Evolutionary conservation across 2,113 vertebrate genomes (phyloP), one percentile per base, ranked within the genome.

Genomic region (Leucopsar rothschildi): DNA sequence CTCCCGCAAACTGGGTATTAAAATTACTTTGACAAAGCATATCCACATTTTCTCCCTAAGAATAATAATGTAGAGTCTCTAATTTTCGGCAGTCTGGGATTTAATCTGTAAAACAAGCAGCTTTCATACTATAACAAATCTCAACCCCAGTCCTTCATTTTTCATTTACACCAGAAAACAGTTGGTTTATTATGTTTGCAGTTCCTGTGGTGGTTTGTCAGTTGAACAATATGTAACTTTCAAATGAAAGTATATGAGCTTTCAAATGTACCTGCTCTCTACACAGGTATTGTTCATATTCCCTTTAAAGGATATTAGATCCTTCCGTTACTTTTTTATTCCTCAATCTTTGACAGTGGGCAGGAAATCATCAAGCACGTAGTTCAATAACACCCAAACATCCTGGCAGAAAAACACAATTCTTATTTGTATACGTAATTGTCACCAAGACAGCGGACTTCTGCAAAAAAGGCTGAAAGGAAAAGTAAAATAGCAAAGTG

Each of bases 211-310:
- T 57, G 25, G 25, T 88, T 44, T 27, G 3, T 19, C 35, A 75
- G 12, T 71, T 2, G 7, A 84, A 70, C 15, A 44, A 12, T 42
- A 37, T 3, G 1, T 25, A 42, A 11, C 6, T 76, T 75, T 63
- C 39, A 49, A 86, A 69, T 39, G 3, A 84, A 69, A 77, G 77
- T 27, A 42, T 18, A 17, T 27, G 47, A 55, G 10, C 4, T 86
- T 73, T 59, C 39, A 50, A 82, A 69, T 35, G 6, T n/a, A 56
- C 52, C 22, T 71, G 25, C 16, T 71, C 27, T 52, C 42, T 19
- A 72, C 23, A 35, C 3, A n/a, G 6, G 47, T 35, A 19, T 10
- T n/a, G 14, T 14, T 82, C 0, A 0, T 49, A 52, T 57, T 28
- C 37, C 15, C 4, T 45, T 39, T 56, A 24, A 15, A 71, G 65